A percentile compares a stretch with the other conserved stretches of the same genome.
Evolutionary conservation across 2,113 vertebrate genomes (phyloP).

Genomic region (Terrapene triunguis): DNA sequence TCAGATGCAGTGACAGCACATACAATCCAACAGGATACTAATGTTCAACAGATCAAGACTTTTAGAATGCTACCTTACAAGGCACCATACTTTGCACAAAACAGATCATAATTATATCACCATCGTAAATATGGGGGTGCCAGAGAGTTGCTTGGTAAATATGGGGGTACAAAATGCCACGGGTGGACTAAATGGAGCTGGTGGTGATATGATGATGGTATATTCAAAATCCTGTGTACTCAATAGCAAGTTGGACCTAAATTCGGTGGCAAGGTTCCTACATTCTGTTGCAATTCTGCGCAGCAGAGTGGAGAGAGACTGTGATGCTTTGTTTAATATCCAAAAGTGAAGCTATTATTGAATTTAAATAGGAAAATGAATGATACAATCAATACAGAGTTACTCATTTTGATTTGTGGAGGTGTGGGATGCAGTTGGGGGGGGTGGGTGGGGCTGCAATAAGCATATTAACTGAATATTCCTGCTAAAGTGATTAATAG

Average conservation of each 20-base stretch:
- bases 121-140: too few relatives aligned
- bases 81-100: too few relatives aligned
- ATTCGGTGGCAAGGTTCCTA: not conserved
- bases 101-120: too few relatives aligned
- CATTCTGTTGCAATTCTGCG: not conserved
- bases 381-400: not conserved
- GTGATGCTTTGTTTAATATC: not conserved
- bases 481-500: not conserved
- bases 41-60: too few relatives aligned
- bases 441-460: not conserved
- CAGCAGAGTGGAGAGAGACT: not conserved
- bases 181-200: not conserved
- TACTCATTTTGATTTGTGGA: not conserved
- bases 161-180: too few relatives aligned
- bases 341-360: not conserved
- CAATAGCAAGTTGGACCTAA: not conserved
- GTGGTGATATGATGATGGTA: not conserved
- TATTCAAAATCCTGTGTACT: not conserved
- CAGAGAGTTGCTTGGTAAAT: too few relatives aligned
- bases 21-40: too few relatives aligned
- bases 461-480: not conserved
- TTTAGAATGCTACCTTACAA: too few relatives aligned
- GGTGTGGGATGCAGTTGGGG: accelerated
- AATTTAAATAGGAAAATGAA: not conserved
- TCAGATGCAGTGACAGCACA: too few relatives aligned